Evolutionary conservation across 2,113 vertebrate species (phyloP), one percentile per base, ranked within the genome.

Genomic region (Silurus meridionalis): DNA sequence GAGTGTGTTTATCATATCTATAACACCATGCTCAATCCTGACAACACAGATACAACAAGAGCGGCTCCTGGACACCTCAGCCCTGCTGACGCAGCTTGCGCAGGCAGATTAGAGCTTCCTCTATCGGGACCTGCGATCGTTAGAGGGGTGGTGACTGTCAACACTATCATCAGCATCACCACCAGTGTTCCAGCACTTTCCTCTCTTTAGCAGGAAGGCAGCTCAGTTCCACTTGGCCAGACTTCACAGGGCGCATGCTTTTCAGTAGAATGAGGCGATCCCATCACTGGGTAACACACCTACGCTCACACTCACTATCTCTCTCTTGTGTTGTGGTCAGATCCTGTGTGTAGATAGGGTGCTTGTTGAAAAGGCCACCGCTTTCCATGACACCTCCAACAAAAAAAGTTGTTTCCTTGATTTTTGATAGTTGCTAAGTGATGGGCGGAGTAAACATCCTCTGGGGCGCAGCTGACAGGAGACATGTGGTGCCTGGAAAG

Each of bases 341-440:
- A 90, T 91, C 71, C 17, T 14, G 11, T 13, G 21, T 4, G 11
- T 21, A 60, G 90, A 90, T 88, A 90, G 52, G 48, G 52, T 0
- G 48, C 21, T 84, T 71, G 74, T 21, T 87, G 80, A 87, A 90
- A 84, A 69, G 77, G 58, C 17, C 15, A 25, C 48, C 69, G 88
- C 83, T 88, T 91, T 89, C 84, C 83, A 55, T 78, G 83, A 91
- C 90, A 92, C 91, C 88, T 91, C 67, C 25, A 23, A 91, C 83
- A 90, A 89, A 87, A 83, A 85, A 52, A 19, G 66, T 46, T 80
- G 85, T 84, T 89, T 82, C 74, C 85, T 86, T 82, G 19, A n/a
- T 13, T 60, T 60, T 64, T 25, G 83, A 91, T 89, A 63, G 91
- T 91, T 89, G 90, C 90, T 83, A 89, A 61, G 90, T 50, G 74